Evolutionary conservation across 2,888 invertebrate species (phyloP).

Genomic region (Agrochola litura): DNA sequence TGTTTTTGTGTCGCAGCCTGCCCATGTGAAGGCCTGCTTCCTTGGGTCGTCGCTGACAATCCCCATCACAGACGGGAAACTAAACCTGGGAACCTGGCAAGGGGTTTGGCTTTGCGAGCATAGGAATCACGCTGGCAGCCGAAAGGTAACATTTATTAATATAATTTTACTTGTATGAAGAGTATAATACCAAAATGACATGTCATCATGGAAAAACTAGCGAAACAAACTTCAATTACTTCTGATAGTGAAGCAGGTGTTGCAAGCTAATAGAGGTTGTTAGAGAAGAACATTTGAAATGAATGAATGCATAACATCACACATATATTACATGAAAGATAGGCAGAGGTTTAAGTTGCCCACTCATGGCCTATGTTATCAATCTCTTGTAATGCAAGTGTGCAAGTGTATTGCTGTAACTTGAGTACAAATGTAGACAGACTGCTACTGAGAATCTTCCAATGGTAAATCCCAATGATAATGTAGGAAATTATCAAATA

Average conservation of each 20-base stretch:
- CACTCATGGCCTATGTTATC: neutral
- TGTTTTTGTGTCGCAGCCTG: conserved; percentile 92
- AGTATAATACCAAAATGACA: neutral
- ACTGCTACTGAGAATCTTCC: too few species aligned
- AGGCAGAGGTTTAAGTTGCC: neutral
- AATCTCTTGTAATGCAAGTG: neutral
- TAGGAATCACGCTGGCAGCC: conserved; percentile 98
- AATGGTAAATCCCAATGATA: neutral
- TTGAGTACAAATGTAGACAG: neutral
- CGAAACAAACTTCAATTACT: too few species aligned
- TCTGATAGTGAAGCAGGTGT: neutral
- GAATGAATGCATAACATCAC: neutral
- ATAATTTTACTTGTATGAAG: neutral
- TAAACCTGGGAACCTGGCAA: conserved; percentile 99
- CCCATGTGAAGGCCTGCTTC: conserved; percentile 99
- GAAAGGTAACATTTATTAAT: conserved; percentile 90
- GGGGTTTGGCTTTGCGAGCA: conserved; percentile 99
- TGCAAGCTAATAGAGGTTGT: neutral
- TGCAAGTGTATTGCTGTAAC: neutral
- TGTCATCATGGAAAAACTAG: neutral
- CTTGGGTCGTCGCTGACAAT: conserved; percentile 98
- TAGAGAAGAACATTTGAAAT: neutral
- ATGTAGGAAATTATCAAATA: too few species aligned
- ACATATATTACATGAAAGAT: too few species aligned
- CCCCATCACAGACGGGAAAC: conserved; percentile 98